These are phyloP conservation scores for Centropus unirufus DNA, from an alignment of 2,113 vertebrate species.

Conservation along the genomic window DNA sequence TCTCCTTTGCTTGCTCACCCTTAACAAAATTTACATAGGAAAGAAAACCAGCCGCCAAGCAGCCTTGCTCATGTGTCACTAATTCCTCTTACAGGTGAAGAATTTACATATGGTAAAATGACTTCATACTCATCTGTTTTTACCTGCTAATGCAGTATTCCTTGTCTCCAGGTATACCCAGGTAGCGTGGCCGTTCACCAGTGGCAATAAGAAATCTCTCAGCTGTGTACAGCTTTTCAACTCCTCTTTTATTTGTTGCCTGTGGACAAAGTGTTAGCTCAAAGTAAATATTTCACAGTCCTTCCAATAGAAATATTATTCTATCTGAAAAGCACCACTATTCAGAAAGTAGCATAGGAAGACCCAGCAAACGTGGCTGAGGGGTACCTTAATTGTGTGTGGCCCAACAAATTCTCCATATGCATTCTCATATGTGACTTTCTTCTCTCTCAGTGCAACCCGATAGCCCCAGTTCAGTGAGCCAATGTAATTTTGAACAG, in stretches of 20 bases:
- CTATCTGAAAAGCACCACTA: background rate
- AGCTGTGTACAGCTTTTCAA: slow-evolving; percentile 78
- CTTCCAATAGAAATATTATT: background rate
- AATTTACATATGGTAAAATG: background rate
- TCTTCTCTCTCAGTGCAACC: slow-evolving; percentile 77
- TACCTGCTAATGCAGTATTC: slow-evolving; percentile 88
- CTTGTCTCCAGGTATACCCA: slow-evolving; percentile 79
- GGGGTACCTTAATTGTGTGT: slow-evolving; percentile 82
- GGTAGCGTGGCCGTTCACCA: slow-evolving; percentile 83
- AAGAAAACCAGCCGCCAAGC: background rate
- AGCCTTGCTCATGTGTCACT: background rate
- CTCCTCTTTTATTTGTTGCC: slow-evolving; percentile 80
- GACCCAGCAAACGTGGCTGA: background rate
- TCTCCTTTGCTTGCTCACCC: background rate
- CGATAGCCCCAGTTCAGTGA: slow-evolving; percentile 82
- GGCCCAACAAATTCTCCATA: slow-evolving; percentile 80
- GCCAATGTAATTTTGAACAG: slow-evolving; percentile 80
- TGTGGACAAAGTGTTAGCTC: slow-evolving; percentile 54
- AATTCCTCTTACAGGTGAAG: background rate
- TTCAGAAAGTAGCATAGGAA: background rate
- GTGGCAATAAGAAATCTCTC: slow-evolving; percentile 84
- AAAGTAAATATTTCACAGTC: background rate
- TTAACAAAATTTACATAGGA: background rate
- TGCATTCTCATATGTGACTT: slow-evolving; percentile 79
- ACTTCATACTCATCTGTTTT: background rate